phyloP scores from a whole-genome alignment of 2,888 invertebrate species.

The Conomelus anceps region DNA sequence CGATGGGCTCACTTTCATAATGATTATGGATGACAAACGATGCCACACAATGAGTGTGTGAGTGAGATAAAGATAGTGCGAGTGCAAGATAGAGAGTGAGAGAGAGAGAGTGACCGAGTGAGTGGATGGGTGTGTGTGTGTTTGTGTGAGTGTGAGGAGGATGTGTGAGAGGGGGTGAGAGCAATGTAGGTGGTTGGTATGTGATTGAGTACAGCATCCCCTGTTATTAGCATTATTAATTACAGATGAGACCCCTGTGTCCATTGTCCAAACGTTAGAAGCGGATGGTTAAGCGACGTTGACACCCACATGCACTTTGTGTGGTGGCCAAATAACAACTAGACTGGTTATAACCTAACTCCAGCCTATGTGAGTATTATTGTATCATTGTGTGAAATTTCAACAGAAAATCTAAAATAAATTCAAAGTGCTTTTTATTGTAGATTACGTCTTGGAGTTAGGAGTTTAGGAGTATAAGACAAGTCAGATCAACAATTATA shows the following conservation, averaged over 20 bases:
- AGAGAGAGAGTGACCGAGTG: no score
- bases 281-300: not conserved
- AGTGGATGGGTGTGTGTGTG: not conserved
- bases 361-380: no score
- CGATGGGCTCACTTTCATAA: not conserved
- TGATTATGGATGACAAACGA: not conserved
- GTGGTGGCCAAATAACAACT: not conserved
- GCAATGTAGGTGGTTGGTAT: not conserved
- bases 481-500: no score
- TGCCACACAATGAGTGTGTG: not conserved
- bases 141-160: not conserved
- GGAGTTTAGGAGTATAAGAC: no score
- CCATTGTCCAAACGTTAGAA: not conserved
- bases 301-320: not conserved
- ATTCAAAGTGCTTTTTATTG: no score
- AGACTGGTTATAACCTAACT: not conserved
- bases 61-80: not conserved
- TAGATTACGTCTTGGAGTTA: no score
- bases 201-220: not conserved
- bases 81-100: not conserved
- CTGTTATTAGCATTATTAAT: not conserved
- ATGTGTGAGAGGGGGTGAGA: not conserved
- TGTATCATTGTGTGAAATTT: no score
- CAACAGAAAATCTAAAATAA: no score
- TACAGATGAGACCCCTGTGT: not conserved